Conservation (phyloP, 1,140 invertebrate genomes). For the Nasonia giraulti region DNA sequence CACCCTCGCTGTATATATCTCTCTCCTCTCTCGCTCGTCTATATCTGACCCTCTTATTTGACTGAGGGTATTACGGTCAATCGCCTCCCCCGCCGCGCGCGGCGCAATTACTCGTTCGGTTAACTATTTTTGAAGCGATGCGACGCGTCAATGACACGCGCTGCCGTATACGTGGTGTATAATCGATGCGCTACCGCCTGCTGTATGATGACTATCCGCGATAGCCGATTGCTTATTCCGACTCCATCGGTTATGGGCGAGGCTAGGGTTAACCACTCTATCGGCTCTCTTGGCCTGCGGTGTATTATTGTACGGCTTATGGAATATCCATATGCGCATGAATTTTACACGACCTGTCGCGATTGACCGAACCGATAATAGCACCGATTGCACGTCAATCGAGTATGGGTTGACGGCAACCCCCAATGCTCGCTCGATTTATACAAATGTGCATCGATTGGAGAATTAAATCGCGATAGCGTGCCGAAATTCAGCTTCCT, state of each 20-base stretch:
- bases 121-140: constrained; percentile 58
- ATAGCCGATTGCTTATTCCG: not conserved
- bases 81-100: constrained; percentile 60
- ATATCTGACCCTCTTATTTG: constrained; percentile 74
- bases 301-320: no score
- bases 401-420: no score
- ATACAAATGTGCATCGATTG: no score
- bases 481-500: no score
- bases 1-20: not conserved
- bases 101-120: constrained; percentile 51
- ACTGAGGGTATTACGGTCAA: constrained; percentile 69
- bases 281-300: no score
- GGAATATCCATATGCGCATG: no score
- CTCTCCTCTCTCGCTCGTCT: constrained; percentile 53
- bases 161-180: constrained; percentile 34
- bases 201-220: not conserved
- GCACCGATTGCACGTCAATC: no score
- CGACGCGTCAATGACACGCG: constrained; percentile 59
- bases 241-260: not conserved
- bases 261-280: not conserved
- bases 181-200: constrained; percentile 6
- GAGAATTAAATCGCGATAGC: no score
- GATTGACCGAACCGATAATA: no score
- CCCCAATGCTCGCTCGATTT: no score
- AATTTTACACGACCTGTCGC: no score